Conservation (phyloP, 2,888 invertebrate species). For the Acanthosepion pharaonis region DNA sequence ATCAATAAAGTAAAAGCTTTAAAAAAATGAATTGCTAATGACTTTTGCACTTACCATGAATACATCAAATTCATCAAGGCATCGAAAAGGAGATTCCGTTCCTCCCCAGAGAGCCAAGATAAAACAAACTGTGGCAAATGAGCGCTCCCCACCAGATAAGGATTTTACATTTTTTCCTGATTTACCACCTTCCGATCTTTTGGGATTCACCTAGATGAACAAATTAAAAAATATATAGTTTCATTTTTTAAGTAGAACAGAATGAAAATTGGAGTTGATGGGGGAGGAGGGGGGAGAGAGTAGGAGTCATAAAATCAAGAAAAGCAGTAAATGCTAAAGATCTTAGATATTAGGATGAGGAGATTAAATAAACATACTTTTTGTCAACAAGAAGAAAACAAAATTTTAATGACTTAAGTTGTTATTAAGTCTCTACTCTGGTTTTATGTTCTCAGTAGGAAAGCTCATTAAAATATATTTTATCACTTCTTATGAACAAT, state of each 20-base stretch:
- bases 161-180: slow-evolving; percentile 75
- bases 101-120: slow-evolving; percentile 94
- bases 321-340: no score
- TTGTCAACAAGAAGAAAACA: no score
- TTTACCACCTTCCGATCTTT: slow-evolving; percentile 53
- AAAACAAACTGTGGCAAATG: slow-evolving; percentile 95
- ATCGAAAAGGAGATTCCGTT: slow-evolving; percentile 93
- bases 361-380: no score
- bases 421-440: no score
- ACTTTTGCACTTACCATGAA: slow-evolving; percentile 86
- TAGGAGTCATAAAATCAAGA: no score
- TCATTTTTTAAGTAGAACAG: background rate
- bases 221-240: background rate
- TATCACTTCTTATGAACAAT: no score
- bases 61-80: slow-evolving; percentile 95
- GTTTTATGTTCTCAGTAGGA: no score
- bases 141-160: slow-evolving; percentile 95
- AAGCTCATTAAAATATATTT: no score
- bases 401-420: no score
- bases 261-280: no score
- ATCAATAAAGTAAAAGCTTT: background rate
- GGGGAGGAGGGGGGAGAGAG: no score
- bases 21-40: background rate
- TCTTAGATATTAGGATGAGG: no score
- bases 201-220: slow-evolving; percentile 61